Conservation (phyloP, 2,113 vertebrate genomes). For the Anguilla japonica region DNA sequence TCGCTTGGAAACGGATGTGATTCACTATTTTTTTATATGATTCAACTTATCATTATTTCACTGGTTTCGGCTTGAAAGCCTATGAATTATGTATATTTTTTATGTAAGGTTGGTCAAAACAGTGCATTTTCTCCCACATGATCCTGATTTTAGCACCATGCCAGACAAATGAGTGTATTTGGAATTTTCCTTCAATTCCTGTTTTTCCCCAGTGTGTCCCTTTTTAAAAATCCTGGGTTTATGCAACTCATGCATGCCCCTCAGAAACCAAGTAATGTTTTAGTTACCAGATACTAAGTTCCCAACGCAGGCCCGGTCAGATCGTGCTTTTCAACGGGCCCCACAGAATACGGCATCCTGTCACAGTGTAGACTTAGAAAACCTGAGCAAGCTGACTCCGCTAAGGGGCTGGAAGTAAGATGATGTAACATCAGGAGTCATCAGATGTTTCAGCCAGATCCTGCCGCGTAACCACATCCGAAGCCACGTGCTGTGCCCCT, state of each 20-base stretch:
- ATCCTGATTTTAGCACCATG: background rate
- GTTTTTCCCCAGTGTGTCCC: background rate
- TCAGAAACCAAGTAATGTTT: background rate
- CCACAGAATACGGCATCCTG: no score
- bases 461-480: background rate
- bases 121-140: background rate
- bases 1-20: background rate
- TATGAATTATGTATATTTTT: background rate
- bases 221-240: background rate
- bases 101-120: background rate
- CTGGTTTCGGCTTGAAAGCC: background rate
- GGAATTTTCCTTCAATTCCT: background rate
- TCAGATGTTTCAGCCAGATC: background rate
- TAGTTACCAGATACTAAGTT: no score
- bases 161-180: background rate
- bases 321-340: no score
- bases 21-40: background rate
- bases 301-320: no score
- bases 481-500: no score
- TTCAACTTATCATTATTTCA: background rate
- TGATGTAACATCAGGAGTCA: background rate
- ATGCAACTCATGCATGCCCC: background rate
- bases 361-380: no score
- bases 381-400: no score
- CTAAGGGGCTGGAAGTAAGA: background rate